Evolutionary conservation across 2,113 vertebrate species (phyloP).

Genomic region (Toxotes chatareus): DNA sequence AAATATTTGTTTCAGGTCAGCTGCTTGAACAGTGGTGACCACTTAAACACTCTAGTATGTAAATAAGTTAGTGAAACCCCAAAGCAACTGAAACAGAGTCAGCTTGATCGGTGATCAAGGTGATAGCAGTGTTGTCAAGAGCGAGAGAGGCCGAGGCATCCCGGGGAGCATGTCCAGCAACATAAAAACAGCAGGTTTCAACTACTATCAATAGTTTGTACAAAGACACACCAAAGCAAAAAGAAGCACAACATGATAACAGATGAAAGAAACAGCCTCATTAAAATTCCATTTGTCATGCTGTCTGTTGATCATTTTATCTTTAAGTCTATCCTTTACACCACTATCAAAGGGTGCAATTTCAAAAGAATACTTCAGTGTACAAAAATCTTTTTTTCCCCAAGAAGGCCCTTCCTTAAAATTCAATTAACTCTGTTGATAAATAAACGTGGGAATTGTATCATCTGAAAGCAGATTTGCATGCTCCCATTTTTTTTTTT

Average conservation of each 20-base stretch:
- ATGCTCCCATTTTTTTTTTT: constrained; percentile 61
- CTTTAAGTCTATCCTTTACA: constrained; percentile 90
- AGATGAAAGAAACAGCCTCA: constrained; percentile 93
- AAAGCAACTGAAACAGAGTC: constrained; percentile 92
- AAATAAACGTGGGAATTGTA: constrained; percentile 80
- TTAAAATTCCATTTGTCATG: constrained; percentile 98
- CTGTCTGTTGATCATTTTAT: constrained; percentile 95
- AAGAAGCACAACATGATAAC: constrained; percentile 92
- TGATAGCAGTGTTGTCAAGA: constrained; percentile 89
- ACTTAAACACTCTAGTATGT: constrained; percentile 83
- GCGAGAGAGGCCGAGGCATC: constrained; percentile 89
- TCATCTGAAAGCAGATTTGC: constrained; percentile 80
- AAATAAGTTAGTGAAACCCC: constrained; percentile 85
- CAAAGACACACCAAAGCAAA: constrained; percentile 74
- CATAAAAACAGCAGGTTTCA: constrained; percentile 95
- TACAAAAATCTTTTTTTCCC: constrained; percentile 48
- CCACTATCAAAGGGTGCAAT: constrained; percentile 92
- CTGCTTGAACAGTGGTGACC: constrained; percentile 71
- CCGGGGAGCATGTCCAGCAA: constrained; percentile 93
- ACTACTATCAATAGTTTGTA: constrained; percentile 91
- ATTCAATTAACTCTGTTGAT: constrained; percentile 81
- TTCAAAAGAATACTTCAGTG: constrained; percentile 93
- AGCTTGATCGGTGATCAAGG: constrained; percentile 91
- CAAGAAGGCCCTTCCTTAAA: constrained; percentile 75
- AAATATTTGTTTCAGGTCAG: no score